Evolutionary conservation across 2,113 vertebrate species (phyloP).

Genomic region (Hepsetus odoe): DNA sequence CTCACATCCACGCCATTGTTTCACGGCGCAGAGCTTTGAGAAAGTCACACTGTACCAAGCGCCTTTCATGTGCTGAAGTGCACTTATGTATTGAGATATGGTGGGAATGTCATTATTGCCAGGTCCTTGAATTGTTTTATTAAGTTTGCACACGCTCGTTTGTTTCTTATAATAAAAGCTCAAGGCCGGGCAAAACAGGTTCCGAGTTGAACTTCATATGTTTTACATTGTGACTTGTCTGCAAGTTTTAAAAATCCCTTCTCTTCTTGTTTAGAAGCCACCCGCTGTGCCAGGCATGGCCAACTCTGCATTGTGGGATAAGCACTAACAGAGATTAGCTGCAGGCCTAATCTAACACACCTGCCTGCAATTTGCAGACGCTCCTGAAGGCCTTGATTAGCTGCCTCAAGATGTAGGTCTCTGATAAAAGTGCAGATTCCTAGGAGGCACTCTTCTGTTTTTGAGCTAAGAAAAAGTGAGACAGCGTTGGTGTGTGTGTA

Average conservation of each 20-base stretch:
- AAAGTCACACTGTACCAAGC: neutral
- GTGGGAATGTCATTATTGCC: slow-evolving; percentile 3
- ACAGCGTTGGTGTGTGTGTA: neutral
- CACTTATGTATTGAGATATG: neutral
- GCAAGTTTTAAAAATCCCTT: neutral
- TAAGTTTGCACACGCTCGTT: neutral
- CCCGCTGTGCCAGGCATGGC: too few species aligned
- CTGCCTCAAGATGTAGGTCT: neutral
- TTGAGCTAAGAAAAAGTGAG: neutral
- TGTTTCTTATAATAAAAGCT: neutral
- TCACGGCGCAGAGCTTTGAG: neutral
- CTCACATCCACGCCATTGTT: neutral
- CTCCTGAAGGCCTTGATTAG: neutral
- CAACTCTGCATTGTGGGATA: too few species aligned
- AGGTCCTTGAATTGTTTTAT: neutral
- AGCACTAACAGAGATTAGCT: too few species aligned
- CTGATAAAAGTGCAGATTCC: neutral
- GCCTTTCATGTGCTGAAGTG: slow-evolving; percentile 9
- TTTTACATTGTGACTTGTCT: neutral
- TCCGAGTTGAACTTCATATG: neutral
- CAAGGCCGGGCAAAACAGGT: neutral
- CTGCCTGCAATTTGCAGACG: neutral
- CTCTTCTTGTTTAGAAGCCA: neutral
- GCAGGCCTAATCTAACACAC: neutral
- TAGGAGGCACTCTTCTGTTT: neutral